Conservation (phyloP, 1,140 invertebrate genomes). For the Lanistes nyassanus region DNA sequence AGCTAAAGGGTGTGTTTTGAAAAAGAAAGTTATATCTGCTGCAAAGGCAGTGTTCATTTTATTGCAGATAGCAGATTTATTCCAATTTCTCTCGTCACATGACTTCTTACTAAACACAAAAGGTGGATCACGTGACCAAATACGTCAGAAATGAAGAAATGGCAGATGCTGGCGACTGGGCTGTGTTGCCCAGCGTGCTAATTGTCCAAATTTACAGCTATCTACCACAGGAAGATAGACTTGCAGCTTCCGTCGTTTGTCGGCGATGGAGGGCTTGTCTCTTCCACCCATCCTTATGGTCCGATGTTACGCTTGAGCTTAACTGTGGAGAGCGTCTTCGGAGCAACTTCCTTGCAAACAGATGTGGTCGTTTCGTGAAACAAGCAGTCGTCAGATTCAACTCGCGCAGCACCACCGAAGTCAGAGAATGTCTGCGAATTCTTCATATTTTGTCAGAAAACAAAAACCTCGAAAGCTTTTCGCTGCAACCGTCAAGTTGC, state of each 20-base stretch:
- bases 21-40: background rate
- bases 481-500: slow-evolving; percentile 65
- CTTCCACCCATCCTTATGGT: slow-evolving; percentile 75
- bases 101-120: slow-evolving; percentile 10
- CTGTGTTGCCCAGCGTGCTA: slow-evolving; percentile 73
- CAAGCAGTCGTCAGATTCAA: slow-evolving; percentile 67
- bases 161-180: slow-evolving; percentile 61
- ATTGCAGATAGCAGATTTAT: background rate
- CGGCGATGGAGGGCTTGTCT: slow-evolving; percentile 74
- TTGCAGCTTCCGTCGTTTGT: slow-evolving; percentile 73
- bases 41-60: background rate
- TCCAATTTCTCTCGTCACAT: slow-evolving; percentile 3
- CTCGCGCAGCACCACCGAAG: slow-evolving; percentile 63
- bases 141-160: slow-evolving; percentile 55
- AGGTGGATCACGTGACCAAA: slow-evolving; percentile 38
- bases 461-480: slow-evolving; percentile 61
- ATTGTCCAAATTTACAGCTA: slow-evolving; percentile 75
- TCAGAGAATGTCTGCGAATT: slow-evolving; percentile 55
- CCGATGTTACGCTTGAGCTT: slow-evolving; percentile 65
- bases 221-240: slow-evolving; percentile 70
- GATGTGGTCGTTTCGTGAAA: slow-evolving; percentile 67
- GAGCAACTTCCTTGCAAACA: slow-evolving; percentile 64
- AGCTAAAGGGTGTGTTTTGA: background rate
- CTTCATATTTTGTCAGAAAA: slow-evolving; percentile 59
- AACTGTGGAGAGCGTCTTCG: slow-evolving; percentile 64